Percentiles rank a stretch among this genome's conserved stretches.
phyloP scores from a whole-genome alignment of 1,140 invertebrate genomes.

The Sinella curviseta region DNA sequence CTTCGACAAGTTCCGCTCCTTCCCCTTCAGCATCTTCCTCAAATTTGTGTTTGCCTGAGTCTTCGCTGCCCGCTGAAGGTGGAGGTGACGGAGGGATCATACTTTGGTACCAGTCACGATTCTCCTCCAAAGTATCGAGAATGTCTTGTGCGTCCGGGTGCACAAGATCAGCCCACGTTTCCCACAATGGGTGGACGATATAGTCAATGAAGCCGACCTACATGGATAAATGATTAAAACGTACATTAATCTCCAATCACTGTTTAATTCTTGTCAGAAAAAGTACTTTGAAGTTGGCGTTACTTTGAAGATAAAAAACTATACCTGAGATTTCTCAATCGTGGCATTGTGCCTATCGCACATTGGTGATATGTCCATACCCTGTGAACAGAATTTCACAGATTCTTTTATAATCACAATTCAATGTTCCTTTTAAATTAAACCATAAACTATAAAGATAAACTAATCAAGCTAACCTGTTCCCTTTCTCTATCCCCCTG shows the following conservation, averaged over 20 bases:
- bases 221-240: constrained; percentile 41
- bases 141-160: constrained; percentile 98
- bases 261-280: not conserved
- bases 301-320: too few relatives aligned
- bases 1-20: constrained; percentile 18
- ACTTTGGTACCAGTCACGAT: constrained; percentile 95
- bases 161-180: constrained; percentile 96
- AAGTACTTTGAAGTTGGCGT: not conserved
- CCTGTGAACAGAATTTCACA: too few relatives aligned
- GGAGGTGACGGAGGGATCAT: constrained; percentile 58
- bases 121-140: constrained; percentile 95
- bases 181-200: constrained; percentile 98
- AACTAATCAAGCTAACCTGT: constrained; percentile 62
- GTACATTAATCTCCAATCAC: not conserved
- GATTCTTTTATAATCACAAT: not conserved
- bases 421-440: not conserved
- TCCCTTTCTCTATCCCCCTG: constrained; percentile 93
- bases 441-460: not conserved
- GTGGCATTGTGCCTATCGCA: constrained; percentile 93
- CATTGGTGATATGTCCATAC: constrained; percentile 93
- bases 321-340: constrained; percentile 96
- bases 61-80: not conserved
- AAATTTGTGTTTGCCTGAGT: constrained; percentile 15
- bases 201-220: constrained; percentile 99
- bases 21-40: constrained; percentile 35